Conservation (phyloP, 2,888 invertebrate genomes). For the Lithophane leautieri region DNA sequence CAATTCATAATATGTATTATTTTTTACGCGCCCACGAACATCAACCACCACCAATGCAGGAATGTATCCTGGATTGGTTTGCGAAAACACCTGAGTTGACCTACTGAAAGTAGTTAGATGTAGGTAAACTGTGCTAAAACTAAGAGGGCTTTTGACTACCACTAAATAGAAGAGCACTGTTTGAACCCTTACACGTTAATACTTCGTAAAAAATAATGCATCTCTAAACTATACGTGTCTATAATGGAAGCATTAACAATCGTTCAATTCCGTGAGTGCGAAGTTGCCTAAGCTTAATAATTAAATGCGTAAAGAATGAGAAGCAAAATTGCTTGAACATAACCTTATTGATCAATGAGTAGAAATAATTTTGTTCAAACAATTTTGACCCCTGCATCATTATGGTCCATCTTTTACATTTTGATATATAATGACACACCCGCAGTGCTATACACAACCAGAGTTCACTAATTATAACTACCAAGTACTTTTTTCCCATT, state of each 20-base stretch:
- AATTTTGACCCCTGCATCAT: slow-evolving; percentile 75
- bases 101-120: slow-evolving; percentile 15
- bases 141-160: slow-evolving; percentile 41
- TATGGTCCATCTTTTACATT: slow-evolving; percentile 89
- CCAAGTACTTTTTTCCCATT: slow-evolving; percentile 58
- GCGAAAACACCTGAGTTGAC: background rate
- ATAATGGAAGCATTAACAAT: slow-evolving; percentile 87
- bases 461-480: slow-evolving; percentile 73
- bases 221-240: slow-evolving; percentile 76
- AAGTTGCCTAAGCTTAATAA: slow-evolving; percentile 83
- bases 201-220: slow-evolving; percentile 73
- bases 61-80: too few relatives aligned
- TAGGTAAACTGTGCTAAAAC: slow-evolving; percentile 21
- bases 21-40: too few relatives aligned
- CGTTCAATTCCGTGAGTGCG: slow-evolving; percentile 89
- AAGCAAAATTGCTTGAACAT: slow-evolving; percentile 76
- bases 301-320: slow-evolving; percentile 77
- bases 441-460: slow-evolving; percentile 84
- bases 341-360: slow-evolving; percentile 39
- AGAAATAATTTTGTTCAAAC: slow-evolving; percentile 65
- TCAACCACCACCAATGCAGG: too few relatives aligned
- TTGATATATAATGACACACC: slow-evolving; percentile 87
- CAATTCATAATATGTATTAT: background rate
- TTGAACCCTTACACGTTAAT: slow-evolving; percentile 55
- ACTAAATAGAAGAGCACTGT: slow-evolving; percentile 62